Conservation (phyloP, 2,888 invertebrate genomes). For the Caenorhabditis doughertyi region DNA sequence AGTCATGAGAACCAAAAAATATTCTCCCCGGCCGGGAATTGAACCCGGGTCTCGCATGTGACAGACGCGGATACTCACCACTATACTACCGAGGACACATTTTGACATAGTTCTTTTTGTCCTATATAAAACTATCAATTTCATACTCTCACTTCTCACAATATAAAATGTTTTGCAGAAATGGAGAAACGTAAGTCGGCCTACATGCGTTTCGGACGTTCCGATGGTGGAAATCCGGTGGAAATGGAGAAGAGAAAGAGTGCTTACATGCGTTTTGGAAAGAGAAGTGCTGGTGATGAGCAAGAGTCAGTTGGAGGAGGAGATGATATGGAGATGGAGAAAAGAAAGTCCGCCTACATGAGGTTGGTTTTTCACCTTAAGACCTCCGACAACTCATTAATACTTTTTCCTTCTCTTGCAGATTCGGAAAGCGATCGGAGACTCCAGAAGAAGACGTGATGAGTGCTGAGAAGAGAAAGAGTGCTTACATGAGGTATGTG, state of each 20-base stretch:
- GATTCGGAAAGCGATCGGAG: slow-evolving; percentile 76
- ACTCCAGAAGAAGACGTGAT: slow-evolving; percentile 64
- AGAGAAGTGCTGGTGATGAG: slow-evolving; percentile 65
- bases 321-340: slow-evolving; percentile 71
- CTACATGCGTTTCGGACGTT: slow-evolving; percentile 78
- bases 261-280: slow-evolving; percentile 78
- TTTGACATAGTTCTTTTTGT: too few species aligned
- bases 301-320: slow-evolving; percentile 33
- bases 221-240: slow-evolving; percentile 70
- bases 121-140: too few species aligned
- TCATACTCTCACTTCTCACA: neutral
- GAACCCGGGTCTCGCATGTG: slow-evolving; percentile 76
- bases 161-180: slow-evolving; percentile 51
- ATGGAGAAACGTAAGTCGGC: slow-evolving; percentile 78
- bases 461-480: slow-evolving; percentile 75
- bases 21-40: slow-evolving; percentile 76
- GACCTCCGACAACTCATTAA: slow-evolving; percentile 22
- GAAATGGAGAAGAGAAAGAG: slow-evolving; percentile 73
- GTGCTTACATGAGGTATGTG: slow-evolving; percentile 76
- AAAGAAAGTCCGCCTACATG: slow-evolving; percentile 79
- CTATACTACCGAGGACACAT: slow-evolving; percentile 72
- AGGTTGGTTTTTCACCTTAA: slow-evolving; percentile 55
- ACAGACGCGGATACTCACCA: slow-evolving; percentile 76
- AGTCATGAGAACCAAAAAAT: neutral
- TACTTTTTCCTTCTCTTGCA: slow-evolving; percentile 56